Base-by-base conservation (phyloP, 2,113 vertebrate species). In the Megaceryle maxima region DNA sequence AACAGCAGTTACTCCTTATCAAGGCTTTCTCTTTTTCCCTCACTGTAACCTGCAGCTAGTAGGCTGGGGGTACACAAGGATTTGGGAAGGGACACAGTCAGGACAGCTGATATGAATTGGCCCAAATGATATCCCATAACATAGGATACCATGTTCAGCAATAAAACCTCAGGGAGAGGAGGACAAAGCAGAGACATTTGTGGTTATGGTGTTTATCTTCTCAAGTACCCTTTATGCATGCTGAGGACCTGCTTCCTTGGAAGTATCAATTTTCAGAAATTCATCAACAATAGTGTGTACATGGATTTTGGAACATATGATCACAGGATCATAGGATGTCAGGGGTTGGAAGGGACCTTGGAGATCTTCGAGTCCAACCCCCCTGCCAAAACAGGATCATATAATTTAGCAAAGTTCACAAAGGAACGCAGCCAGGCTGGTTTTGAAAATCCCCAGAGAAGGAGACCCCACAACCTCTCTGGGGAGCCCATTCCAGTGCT, bases 151-250 rank as follows among this genome's bases (percentile, higher is more conserved):
- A 1, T 11, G 5, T 6, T 83, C 15, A 31, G 16, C 16, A 44
- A 37, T n/a, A 41, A 35, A 46, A 33, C 4, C 39, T 60, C 6
- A 37, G 11, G 8, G 56, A 29, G 81, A 85, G 6, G 6, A 41
- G 41, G 8, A 69, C 5, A 13, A 90, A 84, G 26, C 28, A 68
- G 37, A 77, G 6, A 50, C 18, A 21, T 69, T 44, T 10, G 1
- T 60, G 21, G 2, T 50, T 73, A 44, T 20, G 9, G 15, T 83
- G 39, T 56, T 62, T 55, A 24, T 63, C 28, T 90, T 25, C 46
- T 29, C 11, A 83, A 53, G 16, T 20, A 83, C 48, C 6, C 4
- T 43, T 37, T 39, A n/a, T 19, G 8, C 0, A 0, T 26, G n/a
- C 16, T 41, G 72, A 90, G 5, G 41, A 48, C 29, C 29, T 48